Evolutionary conservation across 2,888 invertebrate genomes (phyloP), one percentile per base, ranked within the genome.

Genomic region (Drosophila quasianomalipes): DNA sequence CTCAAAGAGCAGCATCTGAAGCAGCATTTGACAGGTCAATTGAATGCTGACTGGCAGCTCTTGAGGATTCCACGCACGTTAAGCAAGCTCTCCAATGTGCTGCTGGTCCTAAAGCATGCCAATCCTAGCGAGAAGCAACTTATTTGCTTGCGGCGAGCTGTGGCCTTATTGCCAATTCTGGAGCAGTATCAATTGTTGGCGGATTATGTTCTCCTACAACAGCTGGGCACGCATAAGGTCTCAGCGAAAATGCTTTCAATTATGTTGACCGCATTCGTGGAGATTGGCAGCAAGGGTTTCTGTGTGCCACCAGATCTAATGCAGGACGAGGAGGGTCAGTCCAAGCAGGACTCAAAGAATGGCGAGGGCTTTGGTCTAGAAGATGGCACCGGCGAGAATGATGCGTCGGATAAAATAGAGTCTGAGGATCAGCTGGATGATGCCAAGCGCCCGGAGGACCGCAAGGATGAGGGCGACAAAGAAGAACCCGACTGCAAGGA

Each of bases 381-480:
- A 0, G 99, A 99, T 74, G 99, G 99, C 97, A 94, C 93, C 0
- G 93, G 93, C 0, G 96, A 97, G 82, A 98, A 97, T 88, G 99
- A 99, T 93, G 98, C 99, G 33, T 99, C 99, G 0, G 99, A 99
- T 71, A 96, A 96, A 76, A 92, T 94, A n/a, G 95, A 95, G 92
- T 95, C 95, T n/a, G 95, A 98, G 94, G 99, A 99, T 94, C 99
- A 99, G 93, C 93, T 99, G 57, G 98, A 99, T 70, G 98, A 98
- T 83, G 97, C 98, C 0, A 95, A 95, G 79, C 95, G 96, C 74
- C 96, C 96, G 39, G 96, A 96, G 57, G 97, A 97, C 88, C 92
- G 93, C 1, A 91, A 93, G 33, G 90, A 93, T 37, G 95, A 97
- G 77, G 89, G 86, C 4, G 95, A 97, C 88, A 96, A 97, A 75